Percentiles rank a stretch among this genome's conserved stretches.
Evolutionary conservation across 2,797 vertebrate species (phyloP).

Genomic region (Serranus cabrilla): DNA sequence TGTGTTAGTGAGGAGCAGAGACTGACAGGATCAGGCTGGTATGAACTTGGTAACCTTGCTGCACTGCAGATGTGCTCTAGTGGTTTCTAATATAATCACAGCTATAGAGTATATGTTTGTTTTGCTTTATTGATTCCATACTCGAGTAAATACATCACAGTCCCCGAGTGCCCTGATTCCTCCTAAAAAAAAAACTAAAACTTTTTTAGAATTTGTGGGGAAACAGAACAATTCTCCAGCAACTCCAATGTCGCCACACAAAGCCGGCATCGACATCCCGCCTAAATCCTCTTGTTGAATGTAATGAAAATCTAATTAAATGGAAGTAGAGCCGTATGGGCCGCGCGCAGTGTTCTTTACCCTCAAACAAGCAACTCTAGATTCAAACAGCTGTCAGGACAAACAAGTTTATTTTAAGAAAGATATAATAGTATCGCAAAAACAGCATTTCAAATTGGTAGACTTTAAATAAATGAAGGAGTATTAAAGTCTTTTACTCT

Average conservation of each 20-base stretch:
- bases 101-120: slow-evolving; percentile 39
- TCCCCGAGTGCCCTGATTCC: slow-evolving; percentile 10
- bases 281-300: neutral
- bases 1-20: slow-evolving; percentile 7
- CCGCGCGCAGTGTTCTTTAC: neutral
- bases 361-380: slow-evolving; percentile 1
- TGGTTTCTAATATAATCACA: slow-evolving; percentile 62
- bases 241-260: neutral
- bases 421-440: neutral
- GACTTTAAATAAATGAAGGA: neutral
- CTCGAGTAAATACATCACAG: slow-evolving; percentile 42
- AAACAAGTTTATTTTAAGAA: neutral
- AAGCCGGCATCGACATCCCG: neutral
- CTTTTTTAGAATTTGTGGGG: slow-evolving; percentile 1
- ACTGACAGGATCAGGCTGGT: slow-evolving; percentile 47
- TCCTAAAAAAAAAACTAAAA: slow-evolving; percentile 8
- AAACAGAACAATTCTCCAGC: neutral
- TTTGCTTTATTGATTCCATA: slow-evolving; percentile 62
- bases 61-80: slow-evolving; percentile 64
- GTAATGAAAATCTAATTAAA: neutral
- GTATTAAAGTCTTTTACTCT: neutral
- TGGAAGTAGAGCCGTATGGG: neutral
- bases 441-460: neutral
- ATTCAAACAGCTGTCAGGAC: neutral
- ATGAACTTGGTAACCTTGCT: slow-evolving; percentile 66